Base-by-base conservation (phyloP, 2,888 invertebrate genomes). In the Ditylenchus weischeri region DNA sequence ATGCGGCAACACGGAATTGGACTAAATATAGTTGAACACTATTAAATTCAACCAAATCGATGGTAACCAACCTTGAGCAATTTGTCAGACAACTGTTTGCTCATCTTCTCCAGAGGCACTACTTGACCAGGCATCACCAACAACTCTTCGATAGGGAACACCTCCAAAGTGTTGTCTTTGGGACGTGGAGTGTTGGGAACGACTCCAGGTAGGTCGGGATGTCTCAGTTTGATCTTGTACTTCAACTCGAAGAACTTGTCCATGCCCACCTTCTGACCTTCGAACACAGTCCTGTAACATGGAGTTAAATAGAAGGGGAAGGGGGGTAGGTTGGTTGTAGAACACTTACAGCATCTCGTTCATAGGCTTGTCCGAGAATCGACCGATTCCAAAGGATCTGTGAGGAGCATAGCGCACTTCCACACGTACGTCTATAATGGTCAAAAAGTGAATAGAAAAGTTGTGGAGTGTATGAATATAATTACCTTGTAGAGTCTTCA, bases 71-170 rank as follows among this genome's bases (percentile, higher is more conserved):
- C 66, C 66, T 13, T 54, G 23, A 66, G 29, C 67, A 66, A 23
- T n/a, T 57, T 67, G 21, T 48, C 15, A 29, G 54, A 21, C n/a
- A 48, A 48, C n/a, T 57, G 51, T 21, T 23, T 58, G 43, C 54
- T 36, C 11, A 71, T 65, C 62, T 69, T 69, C 48, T 69, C 69
- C 21, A 69, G 57, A 18, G 69, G 69, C 23, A 69, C 69, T 0
- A 65, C 47, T 47, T 69, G 69, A 19, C 62, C 70, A 11, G 50
- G 57, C 36, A 71, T 19, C 8, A 67, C 64, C 29, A 23, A 29
- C 13, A 67, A 57, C 10, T 49, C 57, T 29, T 64, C 64, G 7
- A 64, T 13, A 3, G 57, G 57, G 7, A 57, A 57, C 18, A 50
- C 21, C 4, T 64, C 64, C 13, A 64, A 15, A 29, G 64, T 60